Evolutionary conservation across 2,113 vertebrate species (phyloP).

Genomic region (Acanthisitta chloris): DNA sequence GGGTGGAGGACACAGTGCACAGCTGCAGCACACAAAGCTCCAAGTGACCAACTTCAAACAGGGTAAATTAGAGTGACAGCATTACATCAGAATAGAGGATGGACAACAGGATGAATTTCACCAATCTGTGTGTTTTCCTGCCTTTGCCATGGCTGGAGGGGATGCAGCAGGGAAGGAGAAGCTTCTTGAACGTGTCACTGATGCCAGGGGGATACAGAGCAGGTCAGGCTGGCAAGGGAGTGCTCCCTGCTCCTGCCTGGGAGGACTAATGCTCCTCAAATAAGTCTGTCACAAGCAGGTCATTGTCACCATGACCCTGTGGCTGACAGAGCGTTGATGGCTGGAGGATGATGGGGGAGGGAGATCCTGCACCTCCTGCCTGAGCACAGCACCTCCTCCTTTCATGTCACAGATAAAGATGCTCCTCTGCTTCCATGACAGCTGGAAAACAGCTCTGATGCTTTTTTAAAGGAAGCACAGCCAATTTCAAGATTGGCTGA

Average conservation of each 20-base stretch:
- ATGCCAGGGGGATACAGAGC: accelerated
- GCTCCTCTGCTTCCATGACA: not conserved
- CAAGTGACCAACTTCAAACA: not conserved
- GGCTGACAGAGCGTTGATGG: not conserved
- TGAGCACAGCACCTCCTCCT: not conserved
- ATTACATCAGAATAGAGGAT: too few relatives aligned
- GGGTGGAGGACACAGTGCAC: not conserved
- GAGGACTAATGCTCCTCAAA: not conserved
- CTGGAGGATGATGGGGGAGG: not conserved
- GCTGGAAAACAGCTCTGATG: not conserved
- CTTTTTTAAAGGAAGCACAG: not conserved
- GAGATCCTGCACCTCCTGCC: not conserved
- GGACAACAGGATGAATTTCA: not conserved
- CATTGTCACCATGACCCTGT: accelerated
- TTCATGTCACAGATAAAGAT: accelerated
- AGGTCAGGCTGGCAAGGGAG: not conserved
- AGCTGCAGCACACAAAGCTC: not conserved
- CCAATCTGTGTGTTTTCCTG: not conserved
- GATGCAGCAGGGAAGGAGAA: not conserved
- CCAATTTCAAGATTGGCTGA: not conserved
- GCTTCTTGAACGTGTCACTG: accelerated
- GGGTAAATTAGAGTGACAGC: not conserved
- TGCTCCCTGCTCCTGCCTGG: not conserved
- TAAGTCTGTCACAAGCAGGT: not conserved
- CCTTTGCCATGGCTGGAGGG: not conserved